Evolutionary conservation across 2,113 vertebrate genomes (phyloP).

Genomic region (Seriola quinqueradiata): DNA sequence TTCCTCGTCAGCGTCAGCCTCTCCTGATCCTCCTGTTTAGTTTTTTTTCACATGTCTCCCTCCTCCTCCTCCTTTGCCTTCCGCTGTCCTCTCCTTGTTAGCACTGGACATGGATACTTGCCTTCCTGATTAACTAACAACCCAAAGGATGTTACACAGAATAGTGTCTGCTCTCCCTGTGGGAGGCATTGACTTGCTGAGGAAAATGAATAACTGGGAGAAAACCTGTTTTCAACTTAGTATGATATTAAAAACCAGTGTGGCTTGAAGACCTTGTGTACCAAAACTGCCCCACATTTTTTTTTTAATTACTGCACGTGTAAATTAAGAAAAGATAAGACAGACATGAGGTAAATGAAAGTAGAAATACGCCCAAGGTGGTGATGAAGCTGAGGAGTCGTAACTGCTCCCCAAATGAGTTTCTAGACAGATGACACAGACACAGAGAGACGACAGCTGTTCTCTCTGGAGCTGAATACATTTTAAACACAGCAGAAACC

Average conservation of each 20-base stretch:
- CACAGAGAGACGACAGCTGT: constrained; percentile 30
- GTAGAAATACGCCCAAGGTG: not conserved
- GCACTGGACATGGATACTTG: constrained; percentile 59
- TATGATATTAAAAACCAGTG: too few relatives aligned
- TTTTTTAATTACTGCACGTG: not conserved
- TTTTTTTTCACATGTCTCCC: not conserved
- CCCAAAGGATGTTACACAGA: constrained; percentile 53
- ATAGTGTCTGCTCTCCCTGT: constrained; percentile 35
- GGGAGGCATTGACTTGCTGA: constrained; percentile 62
- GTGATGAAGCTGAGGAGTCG: not conserved
- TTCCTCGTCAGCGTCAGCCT: not conserved
- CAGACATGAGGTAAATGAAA: not conserved
- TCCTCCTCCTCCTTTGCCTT: not conserved
- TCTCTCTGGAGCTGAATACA: constrained; percentile 7
- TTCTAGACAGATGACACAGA: constrained; percentile 28
- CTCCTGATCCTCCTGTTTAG: not conserved
- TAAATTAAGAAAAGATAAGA: not conserved
- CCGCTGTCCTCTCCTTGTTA: constrained; percentile 38
- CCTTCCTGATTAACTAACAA: constrained; percentile 71
- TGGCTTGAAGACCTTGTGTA: too few relatives aligned
- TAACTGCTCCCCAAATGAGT: constrained; percentile 10
- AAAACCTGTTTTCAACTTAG: constrained; percentile 8
- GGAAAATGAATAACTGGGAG: not conserved
- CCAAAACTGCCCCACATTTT: not conserved
- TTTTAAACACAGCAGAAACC: not conserved